Evolutionary conservation across 1,140 invertebrate genomes (phyloP).

Genomic region (Zaprionus ornatus): DNA sequence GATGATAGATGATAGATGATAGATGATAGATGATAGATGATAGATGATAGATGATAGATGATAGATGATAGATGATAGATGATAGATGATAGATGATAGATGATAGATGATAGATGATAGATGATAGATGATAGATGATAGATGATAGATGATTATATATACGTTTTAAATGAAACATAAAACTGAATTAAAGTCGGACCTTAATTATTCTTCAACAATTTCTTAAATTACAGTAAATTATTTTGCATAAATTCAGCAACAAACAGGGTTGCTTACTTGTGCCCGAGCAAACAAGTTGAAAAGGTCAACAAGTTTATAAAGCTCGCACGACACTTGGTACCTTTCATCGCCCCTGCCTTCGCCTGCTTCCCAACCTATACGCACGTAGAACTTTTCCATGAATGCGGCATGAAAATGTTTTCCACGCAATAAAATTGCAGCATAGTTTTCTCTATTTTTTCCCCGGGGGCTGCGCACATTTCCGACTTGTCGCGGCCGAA

Average conservation of each 20-base stretch:
- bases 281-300: neutral
- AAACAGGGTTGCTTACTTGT: neutral
- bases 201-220: neutral
- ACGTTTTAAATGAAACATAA: too few relatives aligned
- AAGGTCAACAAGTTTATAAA: slow-evolving; percentile 29
- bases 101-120: too few relatives aligned
- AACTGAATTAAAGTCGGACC: too few relatives aligned
- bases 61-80: too few relatives aligned
- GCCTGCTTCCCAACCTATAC: neutral
- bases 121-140: too few relatives aligned
- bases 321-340: neutral
- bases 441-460: slow-evolving; percentile 2
- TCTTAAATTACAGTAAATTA: neutral
- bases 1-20: too few relatives aligned
- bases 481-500: slow-evolving; percentile 21
- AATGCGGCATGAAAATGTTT: slow-evolving; percentile 38
- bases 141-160: too few relatives aligned
- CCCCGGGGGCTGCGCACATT: slow-evolving; percentile 9
- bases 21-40: too few relatives aligned
- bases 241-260: neutral
- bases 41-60: too few relatives aligned
- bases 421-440: slow-evolving; percentile 34
- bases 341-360: neutral
- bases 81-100: too few relatives aligned
- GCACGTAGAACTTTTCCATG: slow-evolving; percentile 2